Evolutionary conservation across 2,888 invertebrate species (phyloP), one percentile per base, ranked within the genome.

Genomic region (Corbicula japonica): DNA sequence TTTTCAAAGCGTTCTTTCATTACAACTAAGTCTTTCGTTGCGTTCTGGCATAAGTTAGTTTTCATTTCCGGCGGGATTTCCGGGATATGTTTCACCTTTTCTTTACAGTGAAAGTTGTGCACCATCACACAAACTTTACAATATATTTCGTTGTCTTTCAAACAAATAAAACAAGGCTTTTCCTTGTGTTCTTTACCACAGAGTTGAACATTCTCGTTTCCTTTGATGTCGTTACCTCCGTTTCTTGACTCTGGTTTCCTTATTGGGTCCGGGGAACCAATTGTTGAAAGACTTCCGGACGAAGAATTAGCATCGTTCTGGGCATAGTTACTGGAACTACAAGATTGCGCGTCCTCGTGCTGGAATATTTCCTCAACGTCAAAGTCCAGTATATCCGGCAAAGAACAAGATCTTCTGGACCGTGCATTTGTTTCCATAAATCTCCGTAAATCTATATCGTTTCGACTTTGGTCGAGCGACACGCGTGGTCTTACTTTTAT

Each of bases 91-190:
- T 80, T 79, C 1, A 83, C 83, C 26, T 80, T 76, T 60, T 83
- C 83, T 44, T 46, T 61, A 38, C 83, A 83, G 41, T 83, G 83
- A 41, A 74, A 73, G 52, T 83, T 83, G 18, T 83, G 83, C n/a
- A 83, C 60, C 26, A 74, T 66, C 1, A 83, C 76, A 52, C 83
- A 83, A 1, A 76, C 69, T 15, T 54, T 71, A 32, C 83, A 83
- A 35, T 83, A 83, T 18, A 83, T 79, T 54, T 83, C 83, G 48
- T 80, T 80, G 60, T 83, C 83, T 56, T 83, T 83, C 41, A 83
- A 26, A 50, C 83, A 83, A 4, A 83, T 76, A 54, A 74, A 83
- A 44, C 72, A 72, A 12, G 83, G 79, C 2, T 79, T 63, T 34
- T 76, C 74, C 6, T 56, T 28, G 44, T 83, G 83, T 6, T 61